These are phyloP conservation scores for Parauchenoglanis ngamensis DNA, from an alignment of 2,797 vertebrate genomes.

Conservation along the genomic window DNA sequence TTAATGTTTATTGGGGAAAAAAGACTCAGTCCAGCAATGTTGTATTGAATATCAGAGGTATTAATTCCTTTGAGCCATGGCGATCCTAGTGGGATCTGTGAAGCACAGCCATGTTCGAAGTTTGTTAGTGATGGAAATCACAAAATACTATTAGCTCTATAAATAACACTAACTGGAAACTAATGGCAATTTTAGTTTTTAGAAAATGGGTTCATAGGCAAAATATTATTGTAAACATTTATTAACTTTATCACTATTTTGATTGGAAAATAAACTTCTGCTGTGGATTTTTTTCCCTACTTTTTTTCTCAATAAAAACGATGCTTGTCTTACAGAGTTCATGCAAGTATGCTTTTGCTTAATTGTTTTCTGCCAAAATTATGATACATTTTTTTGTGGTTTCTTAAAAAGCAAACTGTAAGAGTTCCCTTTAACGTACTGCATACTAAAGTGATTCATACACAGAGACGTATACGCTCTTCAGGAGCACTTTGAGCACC, in stretches of 20 bases:
- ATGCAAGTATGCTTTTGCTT: too few species aligned
- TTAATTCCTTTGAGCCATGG: background rate
- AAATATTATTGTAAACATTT: background rate
- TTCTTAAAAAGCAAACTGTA: background rate
- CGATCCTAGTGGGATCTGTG: background rate
- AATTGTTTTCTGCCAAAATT: background rate
- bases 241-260: background rate
- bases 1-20: background rate
- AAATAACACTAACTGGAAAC: background rate
- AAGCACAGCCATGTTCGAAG: background rate
- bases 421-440: background rate
- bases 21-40: background rate
- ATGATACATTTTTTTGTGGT: background rate
- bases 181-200: background rate
- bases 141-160: background rate
- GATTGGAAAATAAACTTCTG: background rate
- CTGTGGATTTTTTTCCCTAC: background rate
- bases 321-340: background rate
- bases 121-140: background rate
- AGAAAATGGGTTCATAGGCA: background rate
- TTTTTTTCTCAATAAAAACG: background rate
- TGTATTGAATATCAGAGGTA: background rate
- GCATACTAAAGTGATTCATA: background rate
- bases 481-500: too few species aligned
- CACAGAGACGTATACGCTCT: too few species aligned